A percentile compares a stretch with the other conserved stretches of the same genome.
phyloP scores from a whole-genome alignment of 2,113 vertebrate genomes.

The Copsychus sechellarum region DNA sequence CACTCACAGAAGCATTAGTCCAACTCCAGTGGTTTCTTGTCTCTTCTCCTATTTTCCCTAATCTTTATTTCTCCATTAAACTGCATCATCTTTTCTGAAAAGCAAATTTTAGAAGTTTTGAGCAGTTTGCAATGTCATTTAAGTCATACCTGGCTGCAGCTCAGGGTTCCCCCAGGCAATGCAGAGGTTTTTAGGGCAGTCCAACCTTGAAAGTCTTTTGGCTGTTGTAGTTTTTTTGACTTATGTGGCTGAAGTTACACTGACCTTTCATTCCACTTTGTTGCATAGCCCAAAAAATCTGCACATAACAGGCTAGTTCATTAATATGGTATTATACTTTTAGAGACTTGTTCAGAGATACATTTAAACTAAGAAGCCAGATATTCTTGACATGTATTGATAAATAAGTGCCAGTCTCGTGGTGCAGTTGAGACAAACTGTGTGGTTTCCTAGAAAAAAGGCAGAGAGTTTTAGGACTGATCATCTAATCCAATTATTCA shows the following conservation, averaged over 20 bases:
- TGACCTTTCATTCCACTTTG: not conserved
- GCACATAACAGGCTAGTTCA: not conserved
- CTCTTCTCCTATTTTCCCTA: not conserved
- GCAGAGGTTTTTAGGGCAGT: not conserved
- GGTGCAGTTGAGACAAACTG: not conserved
- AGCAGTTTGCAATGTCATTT: not conserved
- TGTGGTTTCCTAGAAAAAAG: not conserved
- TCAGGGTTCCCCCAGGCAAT: not conserved
- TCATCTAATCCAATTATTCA: not conserved
- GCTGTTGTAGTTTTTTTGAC: not conserved
- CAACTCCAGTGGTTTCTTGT: not conserved
- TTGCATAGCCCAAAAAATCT: not conserved
- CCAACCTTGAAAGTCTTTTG: not conserved
- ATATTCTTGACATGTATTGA: not conserved
- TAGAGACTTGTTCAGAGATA: not conserved
- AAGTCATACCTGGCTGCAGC: not conserved
- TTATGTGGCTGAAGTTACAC: not conserved
- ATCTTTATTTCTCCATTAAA: slow-evolving; percentile 2
- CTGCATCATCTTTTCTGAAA: not conserved
- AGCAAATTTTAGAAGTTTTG: not conserved
- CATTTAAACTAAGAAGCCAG: not conserved
- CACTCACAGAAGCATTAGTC: not conserved
- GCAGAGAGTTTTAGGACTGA: not conserved
- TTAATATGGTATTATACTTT: not conserved
- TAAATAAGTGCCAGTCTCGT: not conserved